phyloP scores from a whole-genome alignment of 2,888 invertebrate genomes.

The Drosophila kanekoi region DNA sequence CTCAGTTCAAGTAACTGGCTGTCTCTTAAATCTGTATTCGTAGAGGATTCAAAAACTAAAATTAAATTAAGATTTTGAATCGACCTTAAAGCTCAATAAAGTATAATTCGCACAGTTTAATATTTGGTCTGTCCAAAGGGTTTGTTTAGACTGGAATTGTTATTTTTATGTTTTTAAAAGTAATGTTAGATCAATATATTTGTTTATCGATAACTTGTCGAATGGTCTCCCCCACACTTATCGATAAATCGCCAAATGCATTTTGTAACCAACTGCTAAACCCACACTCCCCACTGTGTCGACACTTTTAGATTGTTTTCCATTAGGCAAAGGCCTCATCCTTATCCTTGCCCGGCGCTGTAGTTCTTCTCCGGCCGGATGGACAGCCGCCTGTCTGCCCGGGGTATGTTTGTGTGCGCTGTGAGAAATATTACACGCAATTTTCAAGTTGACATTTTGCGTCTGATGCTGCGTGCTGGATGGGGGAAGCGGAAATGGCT shows the following conservation, averaged over 20 bases:
- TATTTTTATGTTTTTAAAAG: too few relatives aligned
- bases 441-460: constrained; percentile 60
- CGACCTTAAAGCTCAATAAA: too few relatives aligned
- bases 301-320: constrained; percentile 61
- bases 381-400: constrained; percentile 16
- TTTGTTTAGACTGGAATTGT: too few relatives aligned
- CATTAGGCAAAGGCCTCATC: constrained; percentile 46
- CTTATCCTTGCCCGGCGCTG: background rate
- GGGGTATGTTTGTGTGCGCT: constrained; percentile 14
- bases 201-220: background rate
- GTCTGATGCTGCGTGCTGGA: constrained; percentile 5
- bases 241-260: constrained; percentile 8
- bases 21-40: too few relatives aligned
- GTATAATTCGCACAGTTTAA: too few relatives aligned
- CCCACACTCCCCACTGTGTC: constrained; percentile 12
- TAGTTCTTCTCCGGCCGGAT: constrained; percentile 14
- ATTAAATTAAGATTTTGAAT: too few relatives aligned
- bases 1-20: too few relatives aligned
- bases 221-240: background rate
- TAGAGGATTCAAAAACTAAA: too few relatives aligned
- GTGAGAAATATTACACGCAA: constrained; percentile 65
- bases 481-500: constrained; percentile 52
- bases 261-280: constrained; percentile 5
- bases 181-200: too few relatives aligned
- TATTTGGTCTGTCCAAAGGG: too few relatives aligned